Percentiles rank a stretch among this genome's conserved stretches.
phyloP scores from a whole-genome alignment of 2,797 vertebrate genomes.

The Trachurus trachurus region DNA sequence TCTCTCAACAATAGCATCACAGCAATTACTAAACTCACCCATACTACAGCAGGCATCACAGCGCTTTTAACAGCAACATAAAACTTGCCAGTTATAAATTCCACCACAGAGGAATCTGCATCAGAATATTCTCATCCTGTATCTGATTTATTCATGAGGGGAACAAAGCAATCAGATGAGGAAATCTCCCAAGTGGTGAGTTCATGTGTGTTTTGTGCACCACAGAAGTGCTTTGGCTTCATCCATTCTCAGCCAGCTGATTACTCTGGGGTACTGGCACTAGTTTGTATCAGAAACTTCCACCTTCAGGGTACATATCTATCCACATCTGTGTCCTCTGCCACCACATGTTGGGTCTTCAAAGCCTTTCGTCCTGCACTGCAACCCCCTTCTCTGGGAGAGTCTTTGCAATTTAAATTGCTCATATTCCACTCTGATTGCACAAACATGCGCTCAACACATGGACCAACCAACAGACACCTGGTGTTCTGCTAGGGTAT shows the following conservation, averaged over 20 bases:
- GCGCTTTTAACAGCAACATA: slow-evolving; percentile 41
- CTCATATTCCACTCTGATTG: slow-evolving; percentile 57
- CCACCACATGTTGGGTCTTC: slow-evolving; percentile 48
- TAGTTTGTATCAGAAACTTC: slow-evolving; percentile 59
- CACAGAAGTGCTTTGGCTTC: slow-evolving; percentile 57
- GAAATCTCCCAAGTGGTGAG: slow-evolving; percentile 72
- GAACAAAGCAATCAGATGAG: slow-evolving; percentile 79
- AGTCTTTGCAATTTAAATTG: slow-evolving; percentile 52
- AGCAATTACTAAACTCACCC: slow-evolving; percentile 56
- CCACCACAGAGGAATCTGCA: slow-evolving; percentile 61
- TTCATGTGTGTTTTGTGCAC: slow-evolving; percentile 73
- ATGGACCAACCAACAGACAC: slow-evolving; percentile 54
- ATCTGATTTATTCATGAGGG: slow-evolving; percentile 80
- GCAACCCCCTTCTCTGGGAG: slow-evolving; percentile 13
- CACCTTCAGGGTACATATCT: slow-evolving; percentile 46
- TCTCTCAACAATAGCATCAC: slow-evolving; percentile 20
- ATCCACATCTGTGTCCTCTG: slow-evolving; percentile 53
- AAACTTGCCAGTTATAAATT: slow-evolving; percentile 57
- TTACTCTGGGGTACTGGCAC: slow-evolving; percentile 48
- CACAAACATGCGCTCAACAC: slow-evolving; percentile 47
- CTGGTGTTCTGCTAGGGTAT: slow-evolving; percentile 61
- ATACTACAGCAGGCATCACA: slow-evolving; percentile 64
- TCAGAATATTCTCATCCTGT: slow-evolving; percentile 68
- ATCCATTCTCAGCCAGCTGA: slow-evolving; percentile 62
- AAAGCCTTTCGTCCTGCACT: slow-evolving; percentile 38